Evolutionary conservation across 2,888 invertebrate genomes (phyloP), one percentile per base, ranked within the genome.

Genomic region (Biston betularia): DNA sequence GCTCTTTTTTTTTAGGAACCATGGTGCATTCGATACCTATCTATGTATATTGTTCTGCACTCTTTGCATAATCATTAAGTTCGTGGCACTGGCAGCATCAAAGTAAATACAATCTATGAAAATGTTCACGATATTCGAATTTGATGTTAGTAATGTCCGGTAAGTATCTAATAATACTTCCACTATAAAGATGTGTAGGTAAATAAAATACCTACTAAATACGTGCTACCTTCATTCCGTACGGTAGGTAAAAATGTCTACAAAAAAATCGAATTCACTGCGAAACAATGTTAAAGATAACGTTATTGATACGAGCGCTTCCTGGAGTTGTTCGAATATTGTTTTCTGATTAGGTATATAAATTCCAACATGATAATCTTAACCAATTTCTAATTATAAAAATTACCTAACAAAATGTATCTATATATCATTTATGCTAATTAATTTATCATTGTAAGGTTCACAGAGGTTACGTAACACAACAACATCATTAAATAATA

Each of bases 231-330:
- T 38, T 38, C 14, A 40, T 38, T 53, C 15, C 5, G 8, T 15
- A 40, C 14, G 5, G 52, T 52, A 38, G 35, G 38, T 40, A 15
- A 34, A 15, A 4, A 40, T 53, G 40, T 15, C 15, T 15, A 40
- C 8, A 33, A 11, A 42, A 54, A 54, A 44, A n/a, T 33, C 5
- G 42, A 42, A 54, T n/a, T 54, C 24, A 54, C 42, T 42, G 33
- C n/a, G 2, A 33, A 54, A 54, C 35, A 60, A 35, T 52, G 52
- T 35, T n/a, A 15, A 12, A 14, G 34, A 42, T 53, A 34, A 33
- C 24, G 44, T 53, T 42, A 42, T 42, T 55, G 46, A 40, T 54
- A 54, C 9, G 46, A 42, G 42, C 42, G 42, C 54, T 54, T 54
- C 54, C 54, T 42, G n/a, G 33, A 54, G 24, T 54, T 42, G 15